Evolutionary conservation across 2,888 invertebrate species (phyloP).

Genomic region (Phengaris arion): DNA sequence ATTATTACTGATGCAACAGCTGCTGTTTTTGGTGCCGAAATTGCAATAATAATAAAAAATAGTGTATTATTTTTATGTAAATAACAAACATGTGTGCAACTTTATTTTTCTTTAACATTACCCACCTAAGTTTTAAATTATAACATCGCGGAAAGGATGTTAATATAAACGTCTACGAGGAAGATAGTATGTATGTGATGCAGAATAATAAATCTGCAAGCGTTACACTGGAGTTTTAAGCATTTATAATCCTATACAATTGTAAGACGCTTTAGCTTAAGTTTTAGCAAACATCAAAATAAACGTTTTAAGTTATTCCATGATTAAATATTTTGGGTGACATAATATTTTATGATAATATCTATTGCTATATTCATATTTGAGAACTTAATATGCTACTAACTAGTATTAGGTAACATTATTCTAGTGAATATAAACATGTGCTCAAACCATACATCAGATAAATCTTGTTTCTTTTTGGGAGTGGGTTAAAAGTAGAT

Average conservation of each 20-base stretch:
- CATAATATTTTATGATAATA: not conserved
- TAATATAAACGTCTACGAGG: not conserved
- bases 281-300: not conserved
- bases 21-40: too few relatives aligned
- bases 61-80: too few relatives aligned
- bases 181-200: not conserved
- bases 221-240: not conserved
- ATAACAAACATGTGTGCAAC: not conserved
- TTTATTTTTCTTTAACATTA: too few relatives aligned
- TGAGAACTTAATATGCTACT: not conserved
- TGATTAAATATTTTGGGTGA: not conserved
- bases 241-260: constrained; percentile 15
- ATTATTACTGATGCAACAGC: too few relatives aligned
- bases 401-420: too few relatives aligned
- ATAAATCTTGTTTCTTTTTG: constrained; percentile 16
- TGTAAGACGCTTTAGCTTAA: constrained; percentile 1
- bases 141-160: constrained; percentile 4
- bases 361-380: not conserved
- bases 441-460: not conserved
- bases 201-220: constrained; percentile 5
- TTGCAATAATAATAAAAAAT: too few relatives aligned
- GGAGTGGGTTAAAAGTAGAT: constrained; percentile 17
- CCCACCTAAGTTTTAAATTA: not conserved
- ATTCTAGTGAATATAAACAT: not conserved
- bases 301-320: not conserved